Evolutionary conservation across 2,797 vertebrate genomes (phyloP).

Genomic region (Xerus rutilus): DNA sequence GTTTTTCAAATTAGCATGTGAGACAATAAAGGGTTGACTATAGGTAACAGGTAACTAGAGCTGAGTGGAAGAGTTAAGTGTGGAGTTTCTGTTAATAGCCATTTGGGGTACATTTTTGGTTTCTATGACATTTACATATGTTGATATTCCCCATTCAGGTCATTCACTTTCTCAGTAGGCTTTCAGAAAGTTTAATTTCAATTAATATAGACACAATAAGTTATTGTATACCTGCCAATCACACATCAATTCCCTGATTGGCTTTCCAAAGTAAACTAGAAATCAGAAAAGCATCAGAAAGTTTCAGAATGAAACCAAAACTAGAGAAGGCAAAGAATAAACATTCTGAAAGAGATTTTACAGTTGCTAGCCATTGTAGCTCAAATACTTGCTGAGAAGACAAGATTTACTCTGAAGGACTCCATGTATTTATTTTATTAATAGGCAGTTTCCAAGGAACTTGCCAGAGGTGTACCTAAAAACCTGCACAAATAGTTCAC

Average conservation of each 20-base stretch:
- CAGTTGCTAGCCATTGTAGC: constrained; percentile 39
- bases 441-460: constrained; percentile 80
- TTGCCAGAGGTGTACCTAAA: constrained; percentile 75
- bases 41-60: background rate
- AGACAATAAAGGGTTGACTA: background rate
- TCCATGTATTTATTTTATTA: constrained; percentile 79
- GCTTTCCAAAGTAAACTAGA: constrained; percentile 68
- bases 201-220: constrained; percentile 57
- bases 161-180: constrained; percentile 55
- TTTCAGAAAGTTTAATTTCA: constrained; percentile 64
- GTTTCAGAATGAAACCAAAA: constrained; percentile 54
- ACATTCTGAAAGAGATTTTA: constrained; percentile 68
- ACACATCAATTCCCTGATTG: constrained; percentile 52
- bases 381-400: constrained; percentile 35
- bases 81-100: constrained; percentile 59
- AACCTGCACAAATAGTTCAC: constrained; percentile 74
- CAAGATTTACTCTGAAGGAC: constrained; percentile 68
- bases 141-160: constrained; percentile 52
- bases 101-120: constrained; percentile 65
- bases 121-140: constrained; percentile 46
- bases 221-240: constrained; percentile 1
- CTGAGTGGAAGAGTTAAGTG: background rate
- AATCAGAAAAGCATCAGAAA: constrained; percentile 41
- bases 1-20: constrained; percentile 19
- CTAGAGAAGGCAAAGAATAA: constrained; percentile 60